phyloP scores from a whole-genome alignment of 1,140 invertebrate genomes.

The Hycleus cichorii region DNA sequence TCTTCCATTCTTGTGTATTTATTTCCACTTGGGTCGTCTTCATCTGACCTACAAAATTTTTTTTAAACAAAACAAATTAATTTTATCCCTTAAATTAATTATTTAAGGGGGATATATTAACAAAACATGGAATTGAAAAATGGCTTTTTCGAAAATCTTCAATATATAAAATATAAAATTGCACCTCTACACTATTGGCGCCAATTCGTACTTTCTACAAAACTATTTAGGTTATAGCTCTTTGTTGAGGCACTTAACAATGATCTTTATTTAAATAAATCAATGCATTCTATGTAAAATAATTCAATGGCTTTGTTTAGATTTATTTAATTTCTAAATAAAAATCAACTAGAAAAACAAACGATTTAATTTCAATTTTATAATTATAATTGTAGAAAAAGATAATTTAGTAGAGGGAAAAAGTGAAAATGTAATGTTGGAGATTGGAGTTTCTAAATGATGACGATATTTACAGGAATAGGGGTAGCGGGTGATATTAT shows the following conservation, averaged over 20 bases:
- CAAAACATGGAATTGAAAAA: background rate
- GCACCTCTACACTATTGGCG: background rate
- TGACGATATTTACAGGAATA: slow-evolving; percentile 33
- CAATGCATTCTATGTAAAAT: background rate
- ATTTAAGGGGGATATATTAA: background rate
- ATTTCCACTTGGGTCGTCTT: slow-evolving; percentile 71
- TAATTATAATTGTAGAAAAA: too few relatives aligned
- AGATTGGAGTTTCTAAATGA: slow-evolving; percentile 20
- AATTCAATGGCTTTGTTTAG: background rate
- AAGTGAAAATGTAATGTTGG: background rate
- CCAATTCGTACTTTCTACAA: slow-evolving; percentile 31
- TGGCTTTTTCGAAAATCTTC: background rate
- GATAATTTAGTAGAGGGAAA: too few relatives aligned
- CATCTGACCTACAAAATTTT: slow-evolving; percentile 59
- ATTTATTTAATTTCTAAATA: too few relatives aligned
- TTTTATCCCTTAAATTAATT: background rate
- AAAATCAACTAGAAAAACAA: too few relatives aligned
- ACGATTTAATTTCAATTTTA: too few relatives aligned
- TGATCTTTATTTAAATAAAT: slow-evolving; percentile 8
- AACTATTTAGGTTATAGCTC: slow-evolving; percentile 35
- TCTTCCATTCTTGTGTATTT: slow-evolving; percentile 86
- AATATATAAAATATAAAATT: background rate
- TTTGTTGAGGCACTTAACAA: slow-evolving; percentile 17
- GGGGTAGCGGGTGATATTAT: slow-evolving; percentile 6
- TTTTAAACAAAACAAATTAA: background rate